Base-by-base conservation (phyloP, 92 coral and sea anemone species). In the Pocillopora grandis region DNA sequence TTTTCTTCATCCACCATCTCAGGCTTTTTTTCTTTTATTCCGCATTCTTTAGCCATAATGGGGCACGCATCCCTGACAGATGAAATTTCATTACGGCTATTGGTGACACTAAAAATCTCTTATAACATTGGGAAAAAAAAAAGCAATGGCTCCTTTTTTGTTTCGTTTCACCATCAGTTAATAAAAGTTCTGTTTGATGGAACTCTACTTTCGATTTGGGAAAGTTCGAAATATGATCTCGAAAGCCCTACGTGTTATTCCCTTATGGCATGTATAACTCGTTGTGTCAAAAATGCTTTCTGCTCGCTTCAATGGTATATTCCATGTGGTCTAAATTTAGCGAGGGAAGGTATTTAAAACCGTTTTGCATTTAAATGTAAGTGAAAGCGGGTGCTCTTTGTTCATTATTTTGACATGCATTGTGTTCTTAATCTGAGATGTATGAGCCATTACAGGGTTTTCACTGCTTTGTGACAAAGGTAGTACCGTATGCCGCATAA, bases 321-420 rank as follows among this genome's bases (percentile, higher is more conserved):
- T 70, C 75, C 75, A 70, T 36, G 75, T 55, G 75, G 75, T 70
- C 20, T 7, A 23, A 70, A 70, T 35, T 14, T 13, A 70, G 57
- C n/a, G 33, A 33, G 23, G 14, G 52, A 42, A 42, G 52, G 52
- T 42, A 3, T 42, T 42, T 42, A 42, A 42, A 42, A 42, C 52
- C 52, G 52, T 42, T 42, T 3, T 42, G 52, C 52, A 42, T 42
- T 42, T 42, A 42, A 42, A 70, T 70, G 56, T 12, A 37, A 33
- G 11, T 70, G 21, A 31, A 70, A 20, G 75, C 75, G 23, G 75
- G 75, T 70, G 75, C 75, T 35, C 42, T 36, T 15, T 68, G 52
- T 68, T 31, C 73, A 68, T 31, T 68, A 55, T 15, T 68, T 70
- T 17, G 33, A 3, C 33, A 27, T 49, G 17, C 12, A 15, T 70